Evolutionary conservation across 2,113 vertebrate genomes (phyloP).

Genomic region (Menura novaehollandiae): DNA sequence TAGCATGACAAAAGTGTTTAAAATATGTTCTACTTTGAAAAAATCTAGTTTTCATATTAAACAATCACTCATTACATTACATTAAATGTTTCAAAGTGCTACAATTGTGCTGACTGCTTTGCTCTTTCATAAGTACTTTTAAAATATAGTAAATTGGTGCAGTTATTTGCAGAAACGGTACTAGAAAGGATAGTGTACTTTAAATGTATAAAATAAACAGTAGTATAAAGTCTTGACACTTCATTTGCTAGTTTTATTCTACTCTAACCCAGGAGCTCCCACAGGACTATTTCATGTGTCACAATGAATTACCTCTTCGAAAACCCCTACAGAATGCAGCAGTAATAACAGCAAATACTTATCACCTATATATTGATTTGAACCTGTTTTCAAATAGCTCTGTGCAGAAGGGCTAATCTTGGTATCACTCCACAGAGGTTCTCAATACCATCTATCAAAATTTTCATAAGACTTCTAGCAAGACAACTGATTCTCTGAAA

Average conservation of each 20-base stretch:
- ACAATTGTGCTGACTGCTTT: neutral
- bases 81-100: neutral
- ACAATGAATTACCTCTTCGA: slow-evolving; percentile 2
- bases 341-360: slow-evolving; percentile 36
- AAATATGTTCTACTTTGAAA: neutral
- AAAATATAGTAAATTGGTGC: neutral
- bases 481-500: neutral
- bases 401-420: neutral
- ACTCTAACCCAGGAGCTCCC: neutral
- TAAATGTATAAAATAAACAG: slow-evolving; percentile 48
- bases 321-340: neutral
- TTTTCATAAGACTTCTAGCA: neutral
- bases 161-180: neutral
- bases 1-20: neutral
- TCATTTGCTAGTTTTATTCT: slow-evolving; percentile 48
- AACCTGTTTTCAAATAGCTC: slow-evolving; percentile 7
- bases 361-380: slow-evolving; percentile 18
- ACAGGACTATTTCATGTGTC: neutral
- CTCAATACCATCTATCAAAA: neutral
- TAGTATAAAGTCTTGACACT: slow-evolving; percentile 38
- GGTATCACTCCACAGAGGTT: neutral
- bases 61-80: neutral
- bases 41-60: neutral
- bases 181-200: neutral
- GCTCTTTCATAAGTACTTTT: neutral